These are phyloP conservation scores for Menura novaehollandiae DNA, from an alignment of 2,113 vertebrate genomes.

Conservation along the genomic window DNA sequence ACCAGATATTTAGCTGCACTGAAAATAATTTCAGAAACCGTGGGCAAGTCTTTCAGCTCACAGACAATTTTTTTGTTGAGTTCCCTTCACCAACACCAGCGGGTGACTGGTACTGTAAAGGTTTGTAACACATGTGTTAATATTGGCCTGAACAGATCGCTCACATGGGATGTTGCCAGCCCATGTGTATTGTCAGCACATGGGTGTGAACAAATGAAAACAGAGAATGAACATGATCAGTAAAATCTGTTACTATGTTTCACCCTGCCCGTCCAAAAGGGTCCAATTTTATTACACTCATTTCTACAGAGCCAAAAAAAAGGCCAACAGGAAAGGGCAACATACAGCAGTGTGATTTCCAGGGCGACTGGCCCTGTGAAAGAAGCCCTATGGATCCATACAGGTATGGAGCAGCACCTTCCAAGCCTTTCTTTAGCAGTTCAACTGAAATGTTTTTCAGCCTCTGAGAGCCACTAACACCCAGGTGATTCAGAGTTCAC, in stretches of 20 bases:
- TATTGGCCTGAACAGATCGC: not conserved
- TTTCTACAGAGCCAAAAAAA: not conserved
- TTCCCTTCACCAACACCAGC: not conserved
- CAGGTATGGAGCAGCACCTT: not conserved
- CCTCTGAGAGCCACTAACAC: not conserved
- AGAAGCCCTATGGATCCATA: not conserved
- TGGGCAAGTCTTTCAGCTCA: not conserved
- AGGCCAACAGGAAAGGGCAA: not conserved
- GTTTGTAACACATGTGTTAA: not conserved
- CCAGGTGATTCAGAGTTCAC: not conserved
- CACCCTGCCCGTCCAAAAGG: not conserved
- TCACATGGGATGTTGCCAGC: not conserved
- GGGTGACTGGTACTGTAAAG: not conserved
- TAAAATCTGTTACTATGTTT: not conserved
- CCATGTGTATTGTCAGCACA: not conserved
- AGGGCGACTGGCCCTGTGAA: not conserved
- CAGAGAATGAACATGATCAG: not conserved
- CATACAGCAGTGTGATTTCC: not conserved
- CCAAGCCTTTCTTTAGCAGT: not conserved
- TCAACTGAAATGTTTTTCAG: not conserved
- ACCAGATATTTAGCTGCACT: not conserved
- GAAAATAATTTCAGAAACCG: not conserved
- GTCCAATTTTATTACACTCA: not conserved
- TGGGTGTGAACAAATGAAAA: not conserved
- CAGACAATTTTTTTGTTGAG: fast-evolving